These are phyloP conservation scores for Paguma larvata DNA, from an alignment of 2,797 vertebrate species.

Conservation along the genomic window DNA sequence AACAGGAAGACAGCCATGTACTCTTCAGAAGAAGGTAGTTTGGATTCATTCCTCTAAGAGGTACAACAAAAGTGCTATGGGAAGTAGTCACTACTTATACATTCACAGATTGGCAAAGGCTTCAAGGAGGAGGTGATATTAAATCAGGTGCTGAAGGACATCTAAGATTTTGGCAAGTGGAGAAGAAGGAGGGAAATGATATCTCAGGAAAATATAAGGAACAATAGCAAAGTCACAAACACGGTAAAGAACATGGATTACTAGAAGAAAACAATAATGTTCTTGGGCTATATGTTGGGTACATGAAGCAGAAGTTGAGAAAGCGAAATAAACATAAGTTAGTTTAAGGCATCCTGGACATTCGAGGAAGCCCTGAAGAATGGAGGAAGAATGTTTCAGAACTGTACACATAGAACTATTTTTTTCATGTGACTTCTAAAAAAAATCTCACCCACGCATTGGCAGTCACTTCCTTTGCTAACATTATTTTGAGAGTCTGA, in stretches of 20 bases:
- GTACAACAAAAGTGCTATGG: not conserved
- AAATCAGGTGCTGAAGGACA: not conserved
- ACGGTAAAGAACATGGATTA: not conserved
- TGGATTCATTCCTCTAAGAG: constrained; percentile 3
- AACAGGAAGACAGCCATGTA: not conserved
- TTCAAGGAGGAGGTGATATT: constrained; percentile 16
- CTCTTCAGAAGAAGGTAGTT: not conserved
- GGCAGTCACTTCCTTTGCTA: constrained; percentile 86
- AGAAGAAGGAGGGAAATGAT: not conserved
- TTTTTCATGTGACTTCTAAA: constrained; percentile 79
- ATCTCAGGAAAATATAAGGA: not conserved
- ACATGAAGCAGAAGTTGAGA: not conserved
- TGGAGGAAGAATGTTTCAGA: constrained; percentile 59
- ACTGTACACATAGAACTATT: constrained; percentile 55
- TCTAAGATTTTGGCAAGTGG: not conserved
- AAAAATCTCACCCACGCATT: constrained; percentile 42
- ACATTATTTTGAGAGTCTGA: constrained; percentile 86
- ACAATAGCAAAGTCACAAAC: not conserved
- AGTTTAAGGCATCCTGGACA: not conserved
- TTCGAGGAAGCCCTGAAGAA: constrained; percentile 15
- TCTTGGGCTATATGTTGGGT: not conserved
- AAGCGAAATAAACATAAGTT: constrained; percentile 33
- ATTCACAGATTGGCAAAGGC: not conserved
- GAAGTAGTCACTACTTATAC: not conserved
- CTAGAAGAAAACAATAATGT: constrained; percentile 4